These are phyloP conservation scores for Novumbra hubbsi DNA, from an alignment of 2,797 vertebrate genomes.

Conservation along the genomic window DNA sequence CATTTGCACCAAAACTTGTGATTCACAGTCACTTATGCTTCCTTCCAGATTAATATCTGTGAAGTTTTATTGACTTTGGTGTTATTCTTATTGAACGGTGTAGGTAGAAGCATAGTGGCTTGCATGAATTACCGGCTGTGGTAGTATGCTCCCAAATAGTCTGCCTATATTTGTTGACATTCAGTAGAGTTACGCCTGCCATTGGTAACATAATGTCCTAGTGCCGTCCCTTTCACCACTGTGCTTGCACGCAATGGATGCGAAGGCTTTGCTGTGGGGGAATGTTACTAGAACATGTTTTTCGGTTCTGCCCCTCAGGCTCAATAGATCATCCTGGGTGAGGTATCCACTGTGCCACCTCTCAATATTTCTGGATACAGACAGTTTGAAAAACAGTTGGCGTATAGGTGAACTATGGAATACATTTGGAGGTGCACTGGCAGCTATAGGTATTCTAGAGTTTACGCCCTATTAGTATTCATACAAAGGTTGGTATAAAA, in stretches of 20 bases:
- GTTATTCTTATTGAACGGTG: no score
- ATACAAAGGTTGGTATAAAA: no score
- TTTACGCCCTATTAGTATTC: no score
- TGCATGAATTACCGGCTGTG: neutral
- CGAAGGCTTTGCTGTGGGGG: neutral
- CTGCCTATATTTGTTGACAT: neutral
- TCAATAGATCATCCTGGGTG: neutral
- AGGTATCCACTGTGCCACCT: neutral
- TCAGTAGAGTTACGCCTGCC: neutral
- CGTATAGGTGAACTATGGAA: neutral
- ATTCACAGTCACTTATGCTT: no score
- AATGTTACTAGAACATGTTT: neutral
- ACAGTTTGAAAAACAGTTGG: neutral
- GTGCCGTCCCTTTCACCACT: neutral
- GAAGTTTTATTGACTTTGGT: no score
- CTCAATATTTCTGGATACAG: neutral
- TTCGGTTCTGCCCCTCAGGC: neutral
- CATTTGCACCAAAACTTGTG: no score
- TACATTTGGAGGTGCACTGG: neutral
- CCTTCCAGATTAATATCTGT: no score
- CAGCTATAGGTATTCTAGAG: no score
- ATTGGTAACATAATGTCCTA: neutral
- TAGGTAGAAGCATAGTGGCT: neutral
- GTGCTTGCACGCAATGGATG: neutral
- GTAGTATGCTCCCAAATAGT: neutral